Evolutionary conservation across 2,797 vertebrate species (phyloP).

Genomic region (Lithobates pipiens): DNA sequence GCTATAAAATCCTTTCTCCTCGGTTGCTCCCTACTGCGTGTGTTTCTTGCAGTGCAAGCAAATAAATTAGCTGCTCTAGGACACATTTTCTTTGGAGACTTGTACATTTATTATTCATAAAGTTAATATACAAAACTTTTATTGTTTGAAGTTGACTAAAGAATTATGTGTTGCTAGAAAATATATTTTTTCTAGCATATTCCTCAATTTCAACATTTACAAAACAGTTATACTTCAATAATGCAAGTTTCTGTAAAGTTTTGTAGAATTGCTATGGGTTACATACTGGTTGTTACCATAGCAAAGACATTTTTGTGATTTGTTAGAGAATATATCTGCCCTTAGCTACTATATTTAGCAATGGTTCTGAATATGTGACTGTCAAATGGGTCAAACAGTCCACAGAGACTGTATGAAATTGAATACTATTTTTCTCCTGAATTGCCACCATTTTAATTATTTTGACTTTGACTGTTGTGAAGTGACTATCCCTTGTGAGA

Average conservation of each 20-base stretch:
- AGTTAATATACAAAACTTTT: conserved; percentile 17
- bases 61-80: conserved; percentile 36
- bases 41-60: conserved; percentile 45
- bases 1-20: conserved; percentile 15
- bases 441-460: too few species aligned
- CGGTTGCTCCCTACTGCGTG: conserved; percentile 33
- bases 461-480: too few species aligned
- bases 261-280: too few species aligned
- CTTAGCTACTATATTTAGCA: too few species aligned
- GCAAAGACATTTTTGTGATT: too few species aligned
- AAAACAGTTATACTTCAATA: neutral
- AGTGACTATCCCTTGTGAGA: too few species aligned
- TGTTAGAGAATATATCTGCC: too few species aligned
- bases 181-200: neutral
- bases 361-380: too few species aligned
- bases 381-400: too few species aligned
- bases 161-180: neutral
- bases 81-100: conserved; percentile 13
- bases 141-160: conserved; percentile 25
- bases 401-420: too few species aligned
- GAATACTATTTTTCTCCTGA: too few species aligned
- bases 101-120: conserved; percentile 40
- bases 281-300: too few species aligned
- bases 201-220: neutral
- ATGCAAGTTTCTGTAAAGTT: neutral